These are phyloP conservation scores for Arrhamphus sclerolepis DNA, from an alignment of 2,797 vertebrate genomes.

Conservation along the genomic window DNA sequence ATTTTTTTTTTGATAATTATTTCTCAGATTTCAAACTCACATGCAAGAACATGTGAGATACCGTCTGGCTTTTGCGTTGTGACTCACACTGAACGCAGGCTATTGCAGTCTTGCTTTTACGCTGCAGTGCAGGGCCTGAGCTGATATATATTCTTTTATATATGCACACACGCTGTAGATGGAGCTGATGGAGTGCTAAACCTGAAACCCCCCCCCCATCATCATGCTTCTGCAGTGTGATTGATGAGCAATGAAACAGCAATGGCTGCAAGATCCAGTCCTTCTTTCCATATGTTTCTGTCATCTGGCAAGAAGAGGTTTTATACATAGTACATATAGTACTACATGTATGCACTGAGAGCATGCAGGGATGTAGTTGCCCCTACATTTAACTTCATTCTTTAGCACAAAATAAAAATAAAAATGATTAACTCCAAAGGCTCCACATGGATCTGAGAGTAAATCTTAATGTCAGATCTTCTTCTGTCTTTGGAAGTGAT, in stretches of 20 bases:
- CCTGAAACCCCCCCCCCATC: conserved; percentile 31
- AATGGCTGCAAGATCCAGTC: conserved; percentile 39
- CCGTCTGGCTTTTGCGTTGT: conserved; percentile 22
- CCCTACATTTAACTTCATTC: no score
- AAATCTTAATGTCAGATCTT: no score
- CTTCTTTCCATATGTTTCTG: conserved; percentile 34
- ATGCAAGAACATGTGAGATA: background rate
- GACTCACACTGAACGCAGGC: conserved; percentile 46
- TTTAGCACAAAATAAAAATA: no score
- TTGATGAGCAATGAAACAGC: conserved; percentile 52
- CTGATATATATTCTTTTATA: background rate
- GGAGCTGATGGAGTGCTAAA: conserved; percentile 42
- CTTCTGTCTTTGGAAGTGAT: no score
- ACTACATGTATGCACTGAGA: no score
- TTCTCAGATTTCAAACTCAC: no score
- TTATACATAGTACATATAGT: no score
- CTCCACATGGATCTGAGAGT: no score
- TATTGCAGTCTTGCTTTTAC: conserved; percentile 27
- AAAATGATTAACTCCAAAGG: no score
- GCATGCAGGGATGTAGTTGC: no score
- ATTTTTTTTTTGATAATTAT: no score
- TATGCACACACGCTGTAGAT: conserved; percentile 1
- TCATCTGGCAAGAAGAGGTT: background rate
- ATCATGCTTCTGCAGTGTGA: conserved; percentile 64
- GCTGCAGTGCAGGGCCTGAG: conserved; percentile 5